Evolutionary conservation across 2,113 vertebrate species (phyloP).

Genomic region (Eurypyga helias): DNA sequence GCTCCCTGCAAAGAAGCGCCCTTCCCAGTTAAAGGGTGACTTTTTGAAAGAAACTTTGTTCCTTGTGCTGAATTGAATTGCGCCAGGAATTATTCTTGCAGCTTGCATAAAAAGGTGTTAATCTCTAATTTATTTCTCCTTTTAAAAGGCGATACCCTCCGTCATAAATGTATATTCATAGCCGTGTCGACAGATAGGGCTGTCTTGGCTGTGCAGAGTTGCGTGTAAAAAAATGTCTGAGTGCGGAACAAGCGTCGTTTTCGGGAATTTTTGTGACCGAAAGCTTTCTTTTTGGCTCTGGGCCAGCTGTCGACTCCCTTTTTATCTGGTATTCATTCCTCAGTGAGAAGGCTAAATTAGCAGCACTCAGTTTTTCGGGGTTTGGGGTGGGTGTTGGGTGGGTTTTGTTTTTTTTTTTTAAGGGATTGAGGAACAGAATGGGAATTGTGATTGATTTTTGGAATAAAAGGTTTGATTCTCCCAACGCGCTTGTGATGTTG

Average conservation of each 20-base stretch:
- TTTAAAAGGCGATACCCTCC: constrained; percentile 16
- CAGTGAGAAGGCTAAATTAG: constrained; percentile 72
- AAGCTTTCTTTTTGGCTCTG: constrained; percentile 67
- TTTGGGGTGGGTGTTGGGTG: neutral
- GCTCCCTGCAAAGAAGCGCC: constrained; percentile 62
- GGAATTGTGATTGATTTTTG: constrained; percentile 64
- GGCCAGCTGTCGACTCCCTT: constrained; percentile 72
- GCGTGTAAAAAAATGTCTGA: neutral
- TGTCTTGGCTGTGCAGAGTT: neutral
- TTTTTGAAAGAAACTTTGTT: constrained; percentile 75
- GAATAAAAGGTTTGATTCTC: constrained; percentile 59
- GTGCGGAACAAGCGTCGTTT: constrained; percentile 25
- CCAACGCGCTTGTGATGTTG: constrained; percentile 48
- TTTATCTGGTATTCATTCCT: constrained; percentile 73
- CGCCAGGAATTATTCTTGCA: constrained; percentile 49
- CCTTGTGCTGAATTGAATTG: constrained; percentile 69
- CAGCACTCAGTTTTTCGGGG: constrained; percentile 51
- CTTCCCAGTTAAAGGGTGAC: constrained; percentile 69
- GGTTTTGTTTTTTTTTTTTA: neutral
- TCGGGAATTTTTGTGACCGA: constrained; percentile 49
- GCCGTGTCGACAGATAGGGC: neutral
- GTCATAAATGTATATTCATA: constrained; percentile 31
- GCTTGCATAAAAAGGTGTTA: constrained; percentile 40
- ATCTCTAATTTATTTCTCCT: constrained; percentile 65
- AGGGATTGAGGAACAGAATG: constrained; percentile 44